Evolutionary conservation across 2,888 invertebrate genomes (phyloP), one percentile per base, ranked within the genome.

Genomic region (Drosophila siamana): DNA sequence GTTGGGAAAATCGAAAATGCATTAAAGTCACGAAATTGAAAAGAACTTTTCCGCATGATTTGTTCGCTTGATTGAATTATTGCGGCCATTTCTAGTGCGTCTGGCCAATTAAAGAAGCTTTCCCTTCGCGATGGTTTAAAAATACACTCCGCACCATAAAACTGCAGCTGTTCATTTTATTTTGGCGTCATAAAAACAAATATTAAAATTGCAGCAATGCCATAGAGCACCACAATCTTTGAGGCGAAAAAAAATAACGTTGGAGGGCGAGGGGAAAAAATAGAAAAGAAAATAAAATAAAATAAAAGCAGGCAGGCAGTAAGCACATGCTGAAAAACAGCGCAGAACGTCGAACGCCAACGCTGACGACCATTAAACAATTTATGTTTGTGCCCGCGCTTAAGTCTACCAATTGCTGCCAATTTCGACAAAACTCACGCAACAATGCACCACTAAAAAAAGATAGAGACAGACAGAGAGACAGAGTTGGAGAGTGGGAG

Each of bases 301-400:
- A 55, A 26, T 13, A 9, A 26, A 47, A 46, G 33, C 41, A 55
- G 55, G 46, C 33, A 69, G 3, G 19, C 19, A 19, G 19, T 3
- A 19, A 19, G 13, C 36, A 7, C 36, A 13, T 15, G 7, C 15
- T 38, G 48, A 64, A 36, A 38, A 22, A 36, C 40, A 56, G 56
- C 61, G 54, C 44, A 55, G 36, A 16, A 44, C 16, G 55, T 41
- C 55, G 36, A 16, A 44, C 24, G 54, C 61, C 46, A 75, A 68
- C 65, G 68, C 69, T 68, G 75, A 69, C 64, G 70, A 46, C 86
- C 83, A 87, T 83, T 87, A 85, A 85, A 77, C 74, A 81, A 85
- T 83, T 81, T 82, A 83, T 83, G 83, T 66, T 68, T 87, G 67
- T 57, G 72, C 71, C 71, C 64, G 70, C 74, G 85, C 63, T 84